These are phyloP conservation scores for Diuraphis noxia DNA, from an alignment of 1,140 invertebrate species.

Conservation along the genomic window DNA sequence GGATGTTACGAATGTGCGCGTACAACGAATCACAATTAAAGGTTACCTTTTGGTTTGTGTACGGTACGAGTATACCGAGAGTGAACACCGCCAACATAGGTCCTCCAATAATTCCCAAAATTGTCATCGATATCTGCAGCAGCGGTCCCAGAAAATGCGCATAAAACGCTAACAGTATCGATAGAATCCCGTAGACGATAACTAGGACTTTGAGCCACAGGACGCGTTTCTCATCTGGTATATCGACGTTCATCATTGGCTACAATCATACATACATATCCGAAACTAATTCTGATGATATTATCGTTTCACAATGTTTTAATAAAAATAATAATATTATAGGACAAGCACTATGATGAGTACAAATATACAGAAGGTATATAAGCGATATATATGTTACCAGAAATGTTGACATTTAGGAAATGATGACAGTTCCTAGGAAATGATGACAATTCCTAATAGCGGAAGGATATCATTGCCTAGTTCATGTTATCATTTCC, in stretches of 20 bases:
- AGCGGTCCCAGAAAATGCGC: constrained; percentile 74
- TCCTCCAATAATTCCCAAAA: constrained; percentile 80
- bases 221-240: constrained; percentile 57
- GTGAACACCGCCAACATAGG: constrained; percentile 78
- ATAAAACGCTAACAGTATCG: constrained; percentile 74
- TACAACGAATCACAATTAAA: not conserved
- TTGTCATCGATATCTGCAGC: constrained; percentile 73
- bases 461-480: no score
- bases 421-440: no score
- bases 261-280: not conserved
- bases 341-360: not conserved
- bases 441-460: no score
- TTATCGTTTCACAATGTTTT: not conserved
- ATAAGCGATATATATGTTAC: not conserved
- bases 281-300: not conserved
- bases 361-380: no score
- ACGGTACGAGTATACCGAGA: constrained; percentile 73
- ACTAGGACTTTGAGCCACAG: constrained; percentile 67
- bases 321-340: not conserved
- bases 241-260: not conserved
- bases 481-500: no score
- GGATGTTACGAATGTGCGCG: no score
- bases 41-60: constrained; percentile 65
- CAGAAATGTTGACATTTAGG: no score
- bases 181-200: constrained; percentile 70